Evolutionary conservation across 92 coral and sea anemone species (phyloP).

Genomic region (Zoanthus gigantus): DNA sequence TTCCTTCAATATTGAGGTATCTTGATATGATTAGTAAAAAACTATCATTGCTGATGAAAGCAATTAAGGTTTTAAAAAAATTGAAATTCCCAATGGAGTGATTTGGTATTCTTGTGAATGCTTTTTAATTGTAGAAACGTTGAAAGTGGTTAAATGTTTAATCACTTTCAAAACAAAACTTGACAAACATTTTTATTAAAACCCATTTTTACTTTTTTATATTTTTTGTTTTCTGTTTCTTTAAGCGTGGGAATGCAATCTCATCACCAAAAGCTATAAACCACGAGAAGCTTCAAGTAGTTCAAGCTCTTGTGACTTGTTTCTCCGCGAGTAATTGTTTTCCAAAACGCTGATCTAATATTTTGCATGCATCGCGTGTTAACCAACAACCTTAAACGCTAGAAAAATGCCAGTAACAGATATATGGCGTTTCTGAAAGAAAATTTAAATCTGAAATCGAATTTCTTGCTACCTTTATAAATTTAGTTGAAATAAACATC

Average conservation of each 20-base stretch:
- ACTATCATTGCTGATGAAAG: not conserved
- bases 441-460: not conserved
- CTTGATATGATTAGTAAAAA: not conserved
- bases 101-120: not conserved
- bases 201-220: not conserved
- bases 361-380: not conserved
- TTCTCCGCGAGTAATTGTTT: not conserved
- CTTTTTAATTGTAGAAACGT: not conserved
- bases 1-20: no score
- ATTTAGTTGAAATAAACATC: not conserved
- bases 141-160: not conserved
- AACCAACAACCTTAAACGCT: not conserved
- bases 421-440: not conserved
- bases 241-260: not conserved
- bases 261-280: not conserved
- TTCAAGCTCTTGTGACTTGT: not conserved
- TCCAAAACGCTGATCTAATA: not conserved
- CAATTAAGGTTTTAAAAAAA: not conserved
- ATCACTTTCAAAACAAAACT: constrained; percentile 3
- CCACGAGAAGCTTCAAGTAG: not conserved
- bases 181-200: not conserved
- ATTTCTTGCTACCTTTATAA: not conserved
- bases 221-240: not conserved
- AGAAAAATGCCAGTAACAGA: not conserved
- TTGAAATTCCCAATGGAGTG: not conserved